phyloP scores from a whole-genome alignment of 2,888 invertebrate species.

The Sinopyrophorus schimmeli region DNA sequence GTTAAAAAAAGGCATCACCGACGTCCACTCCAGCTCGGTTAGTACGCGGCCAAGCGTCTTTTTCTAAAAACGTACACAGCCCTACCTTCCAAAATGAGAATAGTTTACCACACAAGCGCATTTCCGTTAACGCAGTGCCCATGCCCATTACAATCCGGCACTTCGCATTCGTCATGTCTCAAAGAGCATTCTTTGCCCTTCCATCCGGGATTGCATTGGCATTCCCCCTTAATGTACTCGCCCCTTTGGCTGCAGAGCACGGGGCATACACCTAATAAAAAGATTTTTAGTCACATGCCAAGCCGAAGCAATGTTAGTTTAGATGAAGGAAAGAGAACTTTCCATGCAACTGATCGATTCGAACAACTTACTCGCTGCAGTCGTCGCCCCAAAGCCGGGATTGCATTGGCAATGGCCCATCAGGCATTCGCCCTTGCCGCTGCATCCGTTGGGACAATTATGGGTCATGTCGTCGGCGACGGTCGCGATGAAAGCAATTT shows the following conservation, averaged over 20 bases:
- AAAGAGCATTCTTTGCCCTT: slow-evolving; percentile 97
- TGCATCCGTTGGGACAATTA: slow-evolving; percentile 95
- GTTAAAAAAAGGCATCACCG: too few species aligned
- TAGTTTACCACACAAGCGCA: slow-evolving; percentile 93
- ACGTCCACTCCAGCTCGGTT: slow-evolving; percentile 31
- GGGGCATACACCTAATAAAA: slow-evolving; percentile 84
- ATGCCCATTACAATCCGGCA: slow-evolving; percentile 93
- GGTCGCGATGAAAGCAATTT: slow-evolving; percentile 80
- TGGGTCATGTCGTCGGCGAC: slow-evolving; percentile 92
- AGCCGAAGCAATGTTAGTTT: slow-evolving; percentile 25
- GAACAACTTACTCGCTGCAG: too few species aligned
- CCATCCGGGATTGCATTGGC: slow-evolving; percentile 97
- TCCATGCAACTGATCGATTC: slow-evolving; percentile 5
- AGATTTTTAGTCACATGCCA: too few species aligned
- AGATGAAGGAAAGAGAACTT: slow-evolving; percentile 10
- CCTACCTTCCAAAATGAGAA: slow-evolving; percentile 85
- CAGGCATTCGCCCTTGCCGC: slow-evolving; percentile 94
- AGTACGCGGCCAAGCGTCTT: slow-evolving; percentile 39
- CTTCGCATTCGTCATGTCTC: slow-evolving; percentile 94
- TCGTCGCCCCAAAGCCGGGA: slow-evolving; percentile 94
- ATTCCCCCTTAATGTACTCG: slow-evolving; percentile 94
- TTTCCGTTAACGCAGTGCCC: slow-evolving; percentile 94
- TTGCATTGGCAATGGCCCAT: slow-evolving; percentile 95
- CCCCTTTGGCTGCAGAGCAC: slow-evolving; percentile 96
- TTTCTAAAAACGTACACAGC: slow-evolving; percentile 33